Evolutionary conservation across 92 coral and sea anemone species (phyloP), one percentile per base, ranked within the genome.

Genomic region (Meandrina meandrites): DNA sequence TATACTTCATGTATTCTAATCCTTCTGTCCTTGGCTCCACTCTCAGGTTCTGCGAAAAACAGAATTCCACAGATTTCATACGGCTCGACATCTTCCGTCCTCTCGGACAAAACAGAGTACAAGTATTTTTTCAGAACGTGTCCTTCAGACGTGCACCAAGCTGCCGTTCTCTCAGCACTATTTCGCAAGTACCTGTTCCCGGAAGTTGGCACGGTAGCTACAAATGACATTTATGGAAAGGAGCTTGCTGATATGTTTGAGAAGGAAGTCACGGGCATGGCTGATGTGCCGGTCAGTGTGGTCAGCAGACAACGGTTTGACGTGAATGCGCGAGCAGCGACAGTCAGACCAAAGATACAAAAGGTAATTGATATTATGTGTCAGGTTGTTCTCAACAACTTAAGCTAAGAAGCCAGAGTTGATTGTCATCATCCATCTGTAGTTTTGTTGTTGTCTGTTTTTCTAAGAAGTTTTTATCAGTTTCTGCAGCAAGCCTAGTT

Each of bases 31-130:
- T 13, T 76, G 21, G 22, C 87, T 75, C n/a, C 70, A 18, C 56
- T 56, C 28, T 28, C 77, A 97, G 99, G 99, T 68, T 88, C 96
- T 12, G 87, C 85, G 11, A 86, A 79, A 71, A 92, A 92, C 81
- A 87, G 94, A 87, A 93, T 97, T 51, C 99, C 99, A 18, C 99
- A 95, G 31, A 86, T 97, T 40, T 97, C 99, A 9, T 97, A 93
- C 68, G 99, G 97, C 27, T 97, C 99, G n/a, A 95, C 99, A 3
- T 94, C 99, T 27, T 81, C 98, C 54, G 82, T 90, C 71, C 95
- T 97, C 48, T 95, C 99, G 18, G 99, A 97, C 82, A 96, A 95
- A 66, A 91, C 96, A n/a, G 92, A 90, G 72, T 97, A 90, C 93
- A 95, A 91, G 72, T 97, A 97, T 83, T 92, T 97, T 89, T 90